Evolutionary conservation across 2,888 invertebrate genomes (phyloP), one percentile per base, ranked within the genome.

Genomic region (Cheilosia variabilis): DNA sequence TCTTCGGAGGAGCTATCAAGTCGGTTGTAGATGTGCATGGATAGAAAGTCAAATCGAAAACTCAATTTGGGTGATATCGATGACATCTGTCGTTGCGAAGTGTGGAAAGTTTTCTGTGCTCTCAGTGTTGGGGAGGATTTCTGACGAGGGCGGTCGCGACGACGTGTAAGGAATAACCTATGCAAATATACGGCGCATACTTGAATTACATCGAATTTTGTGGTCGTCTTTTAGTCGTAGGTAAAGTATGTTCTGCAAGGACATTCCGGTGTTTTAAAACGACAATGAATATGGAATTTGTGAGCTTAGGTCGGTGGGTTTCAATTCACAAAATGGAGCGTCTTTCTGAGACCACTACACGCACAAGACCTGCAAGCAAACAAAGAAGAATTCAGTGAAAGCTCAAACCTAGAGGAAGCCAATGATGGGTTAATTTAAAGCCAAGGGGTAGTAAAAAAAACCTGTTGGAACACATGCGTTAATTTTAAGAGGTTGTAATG

Each of bases 11-110:
- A 52, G n/a, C n/a, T 19, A 58, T 63, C 15, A 37, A 79, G 79
- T 75, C 79, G 75, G 75, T n/a, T n/a, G n/a, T 55, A 7, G 15
- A 9, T 47, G 50, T 34, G 50, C 60, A 55, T 55, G 43, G 15
- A 19, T 43, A 27, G 60, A 27, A 79, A 84, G 79, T 84, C 79
- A 76, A 79, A 71, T 75, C 55, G 79, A 79, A 84, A 79, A 84
- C 79, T 84, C 79, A 84, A 84, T 84, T 84, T 84, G 55, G 53
- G 19, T 17, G 71, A 79, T 84, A 84, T 84, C 79, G 75, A 84
- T 75, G 79, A 84, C 84, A 84, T 84, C 84, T 79, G 75, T 75
- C 84, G 58, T 45, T 53, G 37, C 45, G 17, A 47, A 52, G 53
- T 68, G 75, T 22, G 58, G 47, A 79, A 79, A 71, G 69, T 79